Conservation (phyloP, 2,113 vertebrate species). For the Pelobates fuscus region DNA sequence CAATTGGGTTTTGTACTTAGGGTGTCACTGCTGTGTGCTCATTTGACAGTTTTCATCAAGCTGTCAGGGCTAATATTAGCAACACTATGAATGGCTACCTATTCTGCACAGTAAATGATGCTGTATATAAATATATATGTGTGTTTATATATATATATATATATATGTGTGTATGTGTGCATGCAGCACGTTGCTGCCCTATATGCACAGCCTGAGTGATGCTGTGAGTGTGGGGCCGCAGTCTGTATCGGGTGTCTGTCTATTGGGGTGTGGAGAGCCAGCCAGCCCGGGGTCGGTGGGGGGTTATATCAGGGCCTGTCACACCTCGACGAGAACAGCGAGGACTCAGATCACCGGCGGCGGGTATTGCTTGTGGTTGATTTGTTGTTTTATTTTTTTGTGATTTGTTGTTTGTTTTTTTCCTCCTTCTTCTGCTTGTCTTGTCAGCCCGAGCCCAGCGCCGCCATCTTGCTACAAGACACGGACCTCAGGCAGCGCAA, state of each 20-base stretch:
- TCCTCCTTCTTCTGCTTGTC: constrained; percentile 13
- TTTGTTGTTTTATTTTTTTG: background rate
- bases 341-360: background rate
- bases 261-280: background rate
- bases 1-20: background rate
- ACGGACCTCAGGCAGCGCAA: constrained; percentile 41
- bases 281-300: background rate
- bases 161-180: background rate
- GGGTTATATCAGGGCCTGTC: background rate
- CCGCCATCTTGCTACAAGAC: constrained; percentile 49
- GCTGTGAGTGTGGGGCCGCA: background rate
- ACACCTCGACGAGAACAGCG: background rate
- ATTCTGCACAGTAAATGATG: background rate
- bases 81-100: background rate
- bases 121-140: too few relatives aligned
- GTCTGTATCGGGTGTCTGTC: background rate
- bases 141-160: background rate
- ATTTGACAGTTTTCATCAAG: too few relatives aligned
- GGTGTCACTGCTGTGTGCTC: too few relatives aligned
- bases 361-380: background rate
- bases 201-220: background rate
- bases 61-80: background rate
- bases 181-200: background rate
- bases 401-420: background rate
- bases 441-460: constrained; percentile 44